Percentiles rank a stretch among this genome's conserved stretches.
phyloP scores from a whole-genome alignment of 2,113 vertebrate species.

The Dromiciops gliroides region DNA sequence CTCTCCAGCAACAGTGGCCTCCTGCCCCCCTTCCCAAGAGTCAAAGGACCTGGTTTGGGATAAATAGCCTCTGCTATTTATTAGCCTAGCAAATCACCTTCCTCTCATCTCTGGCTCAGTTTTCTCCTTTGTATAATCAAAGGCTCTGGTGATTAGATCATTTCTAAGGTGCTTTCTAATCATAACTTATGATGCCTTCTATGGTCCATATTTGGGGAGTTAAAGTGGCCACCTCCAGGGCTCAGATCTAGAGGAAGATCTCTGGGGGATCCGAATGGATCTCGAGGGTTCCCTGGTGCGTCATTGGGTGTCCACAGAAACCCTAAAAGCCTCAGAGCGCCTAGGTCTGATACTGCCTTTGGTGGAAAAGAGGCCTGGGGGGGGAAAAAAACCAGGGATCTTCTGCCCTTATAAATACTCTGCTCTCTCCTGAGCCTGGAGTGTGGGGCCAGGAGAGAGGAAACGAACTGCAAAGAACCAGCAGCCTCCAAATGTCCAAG shows the following conservation, averaged over 20 bases:
- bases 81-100: not conserved
- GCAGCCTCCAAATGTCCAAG: not conserved
- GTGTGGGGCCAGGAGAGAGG: not conserved
- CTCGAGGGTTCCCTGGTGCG: not conserved
- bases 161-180: not conserved
- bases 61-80: not conserved
- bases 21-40: not conserved
- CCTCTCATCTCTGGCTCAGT: not conserved
- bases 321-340: not conserved
- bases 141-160: not conserved
- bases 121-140: not conserved
- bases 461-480: not conserved
- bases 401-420: not conserved
- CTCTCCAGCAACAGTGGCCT: not conserved
- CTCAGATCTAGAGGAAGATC: not conserved
- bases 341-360: not conserved
- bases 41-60: not conserved
- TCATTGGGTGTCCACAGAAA: slow-evolving; percentile 9
- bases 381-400: not conserved
- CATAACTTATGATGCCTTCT: not conserved
- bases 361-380: not conserved
- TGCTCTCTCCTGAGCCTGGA: not conserved
- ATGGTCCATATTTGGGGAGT: not conserved
- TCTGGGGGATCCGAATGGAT: not conserved
- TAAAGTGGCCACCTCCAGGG: not conserved